phyloP scores from a whole-genome alignment of 2,113 vertebrate species.

The Cyphomyrus discorhynchus region DNA sequence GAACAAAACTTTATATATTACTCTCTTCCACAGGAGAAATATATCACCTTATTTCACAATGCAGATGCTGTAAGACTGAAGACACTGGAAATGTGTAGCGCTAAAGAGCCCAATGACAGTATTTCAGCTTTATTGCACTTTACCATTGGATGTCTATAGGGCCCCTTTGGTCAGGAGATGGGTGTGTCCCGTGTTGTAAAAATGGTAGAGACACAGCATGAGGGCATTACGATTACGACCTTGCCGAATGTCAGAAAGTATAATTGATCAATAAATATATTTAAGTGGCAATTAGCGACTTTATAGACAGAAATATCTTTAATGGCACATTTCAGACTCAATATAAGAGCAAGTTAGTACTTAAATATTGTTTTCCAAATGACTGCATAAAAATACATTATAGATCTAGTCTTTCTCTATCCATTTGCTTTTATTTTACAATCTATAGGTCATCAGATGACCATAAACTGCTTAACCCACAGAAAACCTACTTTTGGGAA shows the following conservation, averaged over 20 bases:
- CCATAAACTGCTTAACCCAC: constrained; percentile 12
- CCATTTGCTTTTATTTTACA: constrained; percentile 25
- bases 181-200: constrained; percentile 56
- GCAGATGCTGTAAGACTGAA: background rate
- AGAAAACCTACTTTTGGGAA: constrained; percentile 8
- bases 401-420: constrained; percentile 21
- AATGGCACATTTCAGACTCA: constrained; percentile 57
- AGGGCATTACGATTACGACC: constrained; percentile 62
- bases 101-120: constrained; percentile 49
- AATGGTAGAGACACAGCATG: constrained; percentile 37
- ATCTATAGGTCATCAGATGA: constrained; percentile 31
- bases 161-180: constrained; percentile 40
- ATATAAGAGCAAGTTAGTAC: constrained; percentile 45
- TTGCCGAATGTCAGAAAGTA: constrained; percentile 57
- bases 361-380: constrained; percentile 67
- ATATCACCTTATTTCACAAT: background rate
- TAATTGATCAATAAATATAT: constrained; percentile 69
- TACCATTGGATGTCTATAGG: constrained; percentile 59
- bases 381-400: constrained; percentile 45
- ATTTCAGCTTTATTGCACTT: constrained; percentile 60
- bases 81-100: constrained; percentile 32
- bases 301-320: constrained; percentile 63
- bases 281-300: constrained; percentile 58
- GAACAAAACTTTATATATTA: background rate
- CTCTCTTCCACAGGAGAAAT: background rate